phyloP scores from a whole-genome alignment of 2,113 vertebrate genomes.

The Rana temporaria region DNA sequence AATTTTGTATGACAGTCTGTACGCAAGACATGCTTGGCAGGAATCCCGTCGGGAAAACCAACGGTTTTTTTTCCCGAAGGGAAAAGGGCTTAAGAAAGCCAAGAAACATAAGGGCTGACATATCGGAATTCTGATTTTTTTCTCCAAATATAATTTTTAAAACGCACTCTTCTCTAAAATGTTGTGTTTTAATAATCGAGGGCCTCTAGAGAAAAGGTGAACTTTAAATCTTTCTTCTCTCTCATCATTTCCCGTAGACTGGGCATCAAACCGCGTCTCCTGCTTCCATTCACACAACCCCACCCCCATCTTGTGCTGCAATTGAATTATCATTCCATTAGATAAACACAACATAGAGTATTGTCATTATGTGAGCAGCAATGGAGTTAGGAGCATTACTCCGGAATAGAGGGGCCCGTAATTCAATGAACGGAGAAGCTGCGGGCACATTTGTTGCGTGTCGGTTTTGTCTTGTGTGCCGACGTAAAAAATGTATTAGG shows the following conservation, averaged over 20 bases:
- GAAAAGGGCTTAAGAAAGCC: no score
- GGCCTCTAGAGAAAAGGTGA: neutral
- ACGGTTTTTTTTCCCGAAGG: no score
- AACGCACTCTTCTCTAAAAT: no score
- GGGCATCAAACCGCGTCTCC: neutral
- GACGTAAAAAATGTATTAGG: constrained; percentile 26
- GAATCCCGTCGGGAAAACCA: no score
- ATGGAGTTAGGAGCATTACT: constrained; percentile 31
- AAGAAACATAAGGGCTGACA: no score
- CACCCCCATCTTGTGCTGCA: neutral
- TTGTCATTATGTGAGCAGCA: constrained; percentile 38
- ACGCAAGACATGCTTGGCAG: no score
- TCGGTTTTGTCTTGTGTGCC: constrained; percentile 1
- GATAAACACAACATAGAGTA: constrained; percentile 39
- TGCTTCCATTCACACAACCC: neutral
- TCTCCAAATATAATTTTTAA: no score
- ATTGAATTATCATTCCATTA: constrained; percentile 51
- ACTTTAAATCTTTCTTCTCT: neutral
- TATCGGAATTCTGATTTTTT: no score
- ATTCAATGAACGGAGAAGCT: constrained; percentile 2
- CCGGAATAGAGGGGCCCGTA: constrained; percentile 5
- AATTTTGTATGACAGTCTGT: no score
- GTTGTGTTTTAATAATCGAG: no score
- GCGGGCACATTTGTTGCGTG: neutral
- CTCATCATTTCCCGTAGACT: no score